Evolutionary conservation across 2,113 vertebrate genomes (phyloP), one percentile per base, ranked within the genome.

Genomic region (Atrichornis clamosus): DNA sequence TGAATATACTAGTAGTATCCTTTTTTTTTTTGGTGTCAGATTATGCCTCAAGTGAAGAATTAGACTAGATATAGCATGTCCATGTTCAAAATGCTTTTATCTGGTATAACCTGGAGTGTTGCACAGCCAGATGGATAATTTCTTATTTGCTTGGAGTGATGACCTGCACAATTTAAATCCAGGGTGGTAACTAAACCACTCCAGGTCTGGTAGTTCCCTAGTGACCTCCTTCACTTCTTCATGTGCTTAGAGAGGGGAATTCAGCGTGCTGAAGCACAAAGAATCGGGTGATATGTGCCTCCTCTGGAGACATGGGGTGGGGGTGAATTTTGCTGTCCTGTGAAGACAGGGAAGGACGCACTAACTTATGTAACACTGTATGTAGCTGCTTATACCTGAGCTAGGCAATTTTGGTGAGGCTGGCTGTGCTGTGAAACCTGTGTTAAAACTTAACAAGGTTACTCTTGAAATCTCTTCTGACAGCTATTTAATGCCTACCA

Each of bases 381-480:
- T 68, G 23, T 56, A 73, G 50, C 35, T 86, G 32, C 65, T 91
- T 60, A 37, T 44, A 83, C 87, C 58, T 81, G 89, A 90, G 63
- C 59, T 44, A 74, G 68, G 85, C 93, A 80, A 39, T 91, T 93
- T 49, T 76, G 22, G 50, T 47, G 47, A 93, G 67, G 39, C 60
- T 70, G 76, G 33, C 68, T 70, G 59, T 55, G 37, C 72, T 90
- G 84, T 4, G 14, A 93, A 91, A 88, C 84, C 75, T 72, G 63
- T 82, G 67, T 77, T 85, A 30, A 80, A 84, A 37, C 19, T 39
- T 93, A 94, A 73, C 74, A 77, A 83, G 63, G 78, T 93, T 92
- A 84, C 81, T 96, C 44, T 81, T 87, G 72, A 95, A 91, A 86
- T 94, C 80, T 93, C 88, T 92, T 96, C 90, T 91, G 82, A 88